Conservation (phyloP, 2,888 invertebrate species). For the Drosophila buzzatii region DNA sequence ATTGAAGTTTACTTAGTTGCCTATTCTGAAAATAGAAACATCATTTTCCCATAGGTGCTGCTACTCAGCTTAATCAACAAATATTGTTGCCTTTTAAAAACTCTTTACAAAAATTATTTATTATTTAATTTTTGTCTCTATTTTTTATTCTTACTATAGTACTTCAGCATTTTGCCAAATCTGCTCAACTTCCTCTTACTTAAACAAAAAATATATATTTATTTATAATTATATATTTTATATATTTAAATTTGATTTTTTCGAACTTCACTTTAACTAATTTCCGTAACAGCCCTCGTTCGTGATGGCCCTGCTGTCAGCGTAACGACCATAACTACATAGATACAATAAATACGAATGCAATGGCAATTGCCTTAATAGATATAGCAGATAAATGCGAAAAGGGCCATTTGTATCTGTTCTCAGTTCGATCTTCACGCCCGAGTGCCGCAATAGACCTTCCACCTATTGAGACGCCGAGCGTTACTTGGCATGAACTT, state of each 20-base stretch:
- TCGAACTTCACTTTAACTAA: not conserved
- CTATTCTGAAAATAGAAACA: no score
- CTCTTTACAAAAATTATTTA: not conserved
- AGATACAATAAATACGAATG: constrained; percentile 25
- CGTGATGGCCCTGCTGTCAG: constrained; percentile 20
- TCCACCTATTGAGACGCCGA: constrained; percentile 28
- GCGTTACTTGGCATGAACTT: constrained; percentile 64
- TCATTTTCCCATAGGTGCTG: not conserved
- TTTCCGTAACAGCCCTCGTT: constrained; percentile 24
- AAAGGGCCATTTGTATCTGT: constrained; percentile 49
- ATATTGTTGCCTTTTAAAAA: not conserved
- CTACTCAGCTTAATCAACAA: not conserved
- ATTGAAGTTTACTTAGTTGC: not conserved
- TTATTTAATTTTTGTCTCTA: not conserved
- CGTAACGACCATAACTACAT: constrained; percentile 24
- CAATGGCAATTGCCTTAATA: constrained; percentile 19
- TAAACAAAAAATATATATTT: not conserved
- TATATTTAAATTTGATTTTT: not conserved
- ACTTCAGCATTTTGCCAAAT: not conserved
- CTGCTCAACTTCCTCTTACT: not conserved
- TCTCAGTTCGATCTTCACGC: constrained; percentile 75
- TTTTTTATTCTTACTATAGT: not conserved
- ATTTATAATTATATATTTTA: no score
- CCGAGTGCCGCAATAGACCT: constrained; percentile 68
- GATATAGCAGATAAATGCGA: constrained; percentile 20